These are phyloP conservation scores for Hypolimnas misippus DNA, from an alignment of 2,888 invertebrate species.

Conservation along the genomic window DNA sequence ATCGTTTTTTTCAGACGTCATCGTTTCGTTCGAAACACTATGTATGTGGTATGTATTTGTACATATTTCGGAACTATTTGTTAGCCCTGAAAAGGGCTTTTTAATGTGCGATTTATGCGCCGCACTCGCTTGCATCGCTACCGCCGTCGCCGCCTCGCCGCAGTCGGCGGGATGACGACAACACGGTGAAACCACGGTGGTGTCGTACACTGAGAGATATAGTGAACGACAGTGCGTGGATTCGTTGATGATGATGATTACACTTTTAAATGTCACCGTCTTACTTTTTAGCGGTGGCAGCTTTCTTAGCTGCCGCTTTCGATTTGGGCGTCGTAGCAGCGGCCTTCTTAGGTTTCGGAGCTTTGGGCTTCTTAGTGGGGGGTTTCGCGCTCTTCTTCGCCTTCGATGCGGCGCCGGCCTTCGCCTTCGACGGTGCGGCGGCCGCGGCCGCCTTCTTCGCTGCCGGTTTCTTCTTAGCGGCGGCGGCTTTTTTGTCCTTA, in stretches of 20 bases:
- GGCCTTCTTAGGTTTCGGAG: conserved; percentile 63
- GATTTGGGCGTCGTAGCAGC: conserved; percentile 48
- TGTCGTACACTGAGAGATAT: too few relatives aligned
- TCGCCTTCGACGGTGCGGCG: conserved; percentile 46
- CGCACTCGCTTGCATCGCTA: too few relatives aligned
- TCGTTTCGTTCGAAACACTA: too few relatives aligned
- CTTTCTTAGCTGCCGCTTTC: conserved; percentile 44
- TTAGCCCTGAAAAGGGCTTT: too few relatives aligned
- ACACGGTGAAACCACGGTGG: too few relatives aligned
- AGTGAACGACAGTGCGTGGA: background rate
- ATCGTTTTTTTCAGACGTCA: too few relatives aligned
- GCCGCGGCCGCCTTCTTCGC: conserved; percentile 43
- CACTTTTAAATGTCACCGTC: conserved; percentile 18
- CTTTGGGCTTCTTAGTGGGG: conserved; percentile 62
- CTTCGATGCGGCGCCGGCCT: conserved; percentile 49
- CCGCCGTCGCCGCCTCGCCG: too few relatives aligned
- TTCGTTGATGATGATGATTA: background rate
- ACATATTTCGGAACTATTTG: too few relatives aligned
- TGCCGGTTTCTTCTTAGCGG: conserved; percentile 51
- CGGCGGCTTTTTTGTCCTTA: conserved; percentile 51
- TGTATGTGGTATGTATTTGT: too few relatives aligned
- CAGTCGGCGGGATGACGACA: too few relatives aligned
- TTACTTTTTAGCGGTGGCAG: conserved; percentile 47
- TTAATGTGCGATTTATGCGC: too few relatives aligned
- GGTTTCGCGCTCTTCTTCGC: conserved; percentile 61